Base-by-base conservation (phyloP, 2,113 vertebrate genomes). In the Rostratula benghalensis region DNA sequence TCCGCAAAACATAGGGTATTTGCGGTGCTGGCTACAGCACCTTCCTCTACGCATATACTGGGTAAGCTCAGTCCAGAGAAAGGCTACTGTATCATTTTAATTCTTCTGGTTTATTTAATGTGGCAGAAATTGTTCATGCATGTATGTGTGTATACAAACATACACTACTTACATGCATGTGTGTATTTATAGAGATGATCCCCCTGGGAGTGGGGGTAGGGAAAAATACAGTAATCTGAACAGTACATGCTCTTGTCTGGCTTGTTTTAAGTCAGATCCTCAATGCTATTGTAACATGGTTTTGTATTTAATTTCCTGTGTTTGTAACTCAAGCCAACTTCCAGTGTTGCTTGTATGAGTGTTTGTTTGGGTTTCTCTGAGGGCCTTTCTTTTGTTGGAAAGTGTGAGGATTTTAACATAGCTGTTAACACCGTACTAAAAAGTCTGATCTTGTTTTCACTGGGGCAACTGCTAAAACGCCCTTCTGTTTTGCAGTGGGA, bases 281-380 rank as follows among this genome's bases (percentile, higher is more conserved):
- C 92, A 79, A 17, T 73, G 86, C 97, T 96, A 95, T 97, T 97
- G 95, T 97, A 96, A 88, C 84, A 94, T 35, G 94, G 95, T 95
- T 97, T 97, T 97, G 93, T 95, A 68, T 97, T 97, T 97, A 97
- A 97, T 97, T 97, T 97, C 97, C 96, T 97, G 96, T 97, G 95
- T 96, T 97, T 97, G 96, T 96, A 97, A 95, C 88, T 94, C 92
- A 83, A 97, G 96, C 95, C 93, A 93, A 25, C 93, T 95, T 96
- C 90, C 93, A 96, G 75, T 75, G 71, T 93, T 96, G 97, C 96
- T 92, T 93, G 94, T 96, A 73, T 77, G 93, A 97, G 88, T 94
- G 94, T 95, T 97, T 97, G 96, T 97, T 97, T 97, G 95, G 78
- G 89, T 97, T 96, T 95, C 95, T 93, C 90, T 94, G 83, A 97